phyloP scores from a whole-genome alignment of 2,888 invertebrate genomes.

The Cheilosia impressa region DNA sequence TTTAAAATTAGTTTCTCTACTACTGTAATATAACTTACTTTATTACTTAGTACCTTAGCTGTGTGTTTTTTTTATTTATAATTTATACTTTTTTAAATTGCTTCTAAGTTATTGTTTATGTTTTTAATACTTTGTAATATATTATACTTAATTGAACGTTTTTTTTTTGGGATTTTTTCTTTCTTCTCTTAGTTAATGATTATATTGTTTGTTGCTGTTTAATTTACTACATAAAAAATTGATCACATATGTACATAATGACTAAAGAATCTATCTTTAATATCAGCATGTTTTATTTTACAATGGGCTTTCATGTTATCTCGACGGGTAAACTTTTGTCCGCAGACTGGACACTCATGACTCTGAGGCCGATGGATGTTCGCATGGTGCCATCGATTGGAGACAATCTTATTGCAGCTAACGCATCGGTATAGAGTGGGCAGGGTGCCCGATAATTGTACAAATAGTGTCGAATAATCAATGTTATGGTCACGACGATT shows the following conservation, averaged over 20 bases:
- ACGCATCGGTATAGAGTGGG: conserved; percentile 85
- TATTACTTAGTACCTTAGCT: conserved; percentile 34
- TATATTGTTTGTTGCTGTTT: conserved; percentile 67
- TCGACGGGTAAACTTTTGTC: conserved; percentile 86
- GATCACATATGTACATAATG: conserved; percentile 85
- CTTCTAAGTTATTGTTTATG: conserved; percentile 69
- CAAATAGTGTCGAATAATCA: conserved; percentile 83
- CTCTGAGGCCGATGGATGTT: conserved; percentile 86
- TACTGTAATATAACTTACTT: conserved; percentile 40
- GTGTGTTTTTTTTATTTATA: conserved; percentile 25
- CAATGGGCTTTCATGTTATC: conserved; percentile 88
- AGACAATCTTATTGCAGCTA: conserved; percentile 86
- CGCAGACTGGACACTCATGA: conserved; percentile 86
- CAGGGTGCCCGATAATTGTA: conserved; percentile 83
- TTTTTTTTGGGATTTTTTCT: conserved; percentile 43
- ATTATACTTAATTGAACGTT: conserved; percentile 63
- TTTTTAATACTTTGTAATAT: conserved; percentile 59
- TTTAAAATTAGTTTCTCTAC: conserved; percentile 25
- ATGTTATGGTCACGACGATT: conserved; percentile 84
- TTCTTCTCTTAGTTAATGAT: conserved; percentile 26
- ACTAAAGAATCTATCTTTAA: conserved; percentile 84
- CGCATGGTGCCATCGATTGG: conserved; percentile 87
- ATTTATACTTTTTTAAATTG: conserved; percentile 58
- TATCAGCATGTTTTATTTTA: conserved; percentile 85
- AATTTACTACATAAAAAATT: conserved; percentile 82